A percentile compares a stretch with the other conserved stretches of the same genome.
Evolutionary conservation across 64 coral and sea anemone genomes (phyloP).

Genomic region (Orbicella faveolata): DNA sequence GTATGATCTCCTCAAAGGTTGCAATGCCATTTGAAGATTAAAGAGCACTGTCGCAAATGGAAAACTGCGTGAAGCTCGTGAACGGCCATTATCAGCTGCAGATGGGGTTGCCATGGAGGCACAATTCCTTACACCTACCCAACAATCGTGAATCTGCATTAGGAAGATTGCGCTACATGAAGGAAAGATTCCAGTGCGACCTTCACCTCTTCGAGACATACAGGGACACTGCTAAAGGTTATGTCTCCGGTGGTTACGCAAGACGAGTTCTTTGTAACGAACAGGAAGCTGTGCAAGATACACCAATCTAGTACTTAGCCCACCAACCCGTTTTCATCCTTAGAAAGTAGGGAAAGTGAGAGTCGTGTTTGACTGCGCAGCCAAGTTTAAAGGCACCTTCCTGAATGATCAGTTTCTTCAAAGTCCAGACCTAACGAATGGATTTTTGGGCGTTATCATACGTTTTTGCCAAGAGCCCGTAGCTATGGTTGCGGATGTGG

Average conservation of each 20-base stretch:
- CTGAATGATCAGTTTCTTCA: not conserved
- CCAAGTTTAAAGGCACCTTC: not conserved
- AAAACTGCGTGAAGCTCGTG: not conserved
- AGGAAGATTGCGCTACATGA: not conserved
- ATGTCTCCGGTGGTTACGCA: conserved; percentile 1
- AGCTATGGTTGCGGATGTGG: not conserved
- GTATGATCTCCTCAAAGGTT: not conserved
- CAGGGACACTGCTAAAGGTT: conserved; percentile 8
- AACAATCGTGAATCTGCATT: not conserved
- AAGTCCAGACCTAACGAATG: not conserved
- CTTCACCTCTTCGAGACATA: not conserved
- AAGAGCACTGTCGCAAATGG: conserved; percentile 8
- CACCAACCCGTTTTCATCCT: too few relatives aligned
- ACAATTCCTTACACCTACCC: not conserved
- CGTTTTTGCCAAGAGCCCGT: not conserved
- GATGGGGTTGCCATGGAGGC: conserved; percentile 24
- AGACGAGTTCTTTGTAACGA: not conserved
- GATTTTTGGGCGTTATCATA: not conserved
- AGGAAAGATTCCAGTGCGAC: not conserved
- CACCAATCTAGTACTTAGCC: too few relatives aligned
- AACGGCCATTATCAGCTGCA: conserved; percentile 26
- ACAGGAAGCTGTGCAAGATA: not conserved
- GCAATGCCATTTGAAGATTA: conserved; percentile 8
- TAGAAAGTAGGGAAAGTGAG: not conserved
- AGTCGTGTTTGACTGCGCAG: not conserved